Evolutionary conservation across 1,140 invertebrate genomes (phyloP), one percentile per base, ranked within the genome.

Genomic region (Chymomyza costata): DNA sequence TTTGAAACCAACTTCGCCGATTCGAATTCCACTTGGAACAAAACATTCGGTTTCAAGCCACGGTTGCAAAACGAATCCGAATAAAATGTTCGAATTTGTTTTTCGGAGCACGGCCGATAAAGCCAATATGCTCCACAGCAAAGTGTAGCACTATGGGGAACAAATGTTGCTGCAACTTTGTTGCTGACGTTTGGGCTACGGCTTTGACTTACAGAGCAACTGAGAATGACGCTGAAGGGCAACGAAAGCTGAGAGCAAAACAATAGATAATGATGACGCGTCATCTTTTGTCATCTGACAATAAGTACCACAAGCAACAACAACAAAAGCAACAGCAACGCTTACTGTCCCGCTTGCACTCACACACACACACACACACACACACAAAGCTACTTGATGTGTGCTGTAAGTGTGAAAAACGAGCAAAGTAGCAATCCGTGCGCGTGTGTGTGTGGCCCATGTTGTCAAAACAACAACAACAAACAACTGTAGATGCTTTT

Each of bases 221-320:
- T 35, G 46, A 16, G 43, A 57, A 19, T 38, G 35, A 39, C 16
- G n/a, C n/a, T n/a, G n/a, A 44, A 21, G 17, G 28, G 5, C 45
- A 52, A 40, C 49, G 10, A 66, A 55, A 38, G 32, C 28, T 15
- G 10, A 17, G 47, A 66, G 45, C 51, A 53, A 65, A 49, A 74
- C 71, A 70, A 78, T 67, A 47, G 55, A 71, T 78, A 78, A 78
- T 78, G 66, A 78, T 78, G 71, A 67, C 66, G 60, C 63, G 66
- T 78, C 71, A 78, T 66, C 57, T 71, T 56, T 76, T 78, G 71
- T 78, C 59, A 48, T 66, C 51, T 56, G 58, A 78, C 71, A 78
- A 78, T 67, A 60, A 57, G 56, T 19, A 66, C 34, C 46, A 47
- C 35, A 64, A 43, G n/a, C 25, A 65, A 37, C 19, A 35, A 15